Percentiles rank a stretch among this genome's conserved stretches.
Conservation (phyloP, 2,797 vertebrate genomes). For the Poliocrania exsul region DNA sequence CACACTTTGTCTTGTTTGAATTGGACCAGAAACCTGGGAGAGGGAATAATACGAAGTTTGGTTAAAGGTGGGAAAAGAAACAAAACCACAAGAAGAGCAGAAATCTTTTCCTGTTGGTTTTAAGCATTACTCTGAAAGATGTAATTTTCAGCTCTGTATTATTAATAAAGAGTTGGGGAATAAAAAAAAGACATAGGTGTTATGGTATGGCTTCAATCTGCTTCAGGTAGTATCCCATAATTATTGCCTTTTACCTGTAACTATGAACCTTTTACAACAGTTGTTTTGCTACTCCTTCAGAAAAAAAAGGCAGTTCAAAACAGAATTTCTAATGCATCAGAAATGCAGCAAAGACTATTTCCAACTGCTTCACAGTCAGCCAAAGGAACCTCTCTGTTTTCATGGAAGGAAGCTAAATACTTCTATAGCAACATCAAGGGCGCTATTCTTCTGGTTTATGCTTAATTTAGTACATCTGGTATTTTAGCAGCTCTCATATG, state of each 20-base stretch:
- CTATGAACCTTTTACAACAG: background rate
- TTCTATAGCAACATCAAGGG: background rate
- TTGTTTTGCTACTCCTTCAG: background rate
- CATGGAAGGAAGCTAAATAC: background rate
- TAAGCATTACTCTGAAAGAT: background rate
- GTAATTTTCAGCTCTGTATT: background rate
- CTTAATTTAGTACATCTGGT: background rate
- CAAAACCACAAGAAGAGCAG: fast-evolving
- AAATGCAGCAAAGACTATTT: background rate
- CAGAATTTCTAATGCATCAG: background rate
- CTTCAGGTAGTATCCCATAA: background rate
- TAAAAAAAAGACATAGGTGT: background rate
- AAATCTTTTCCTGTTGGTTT: background rate
- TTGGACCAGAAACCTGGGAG: conserved; percentile 92
- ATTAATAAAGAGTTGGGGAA: background rate
- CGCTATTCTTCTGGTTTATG: background rate
- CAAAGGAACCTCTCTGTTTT: background rate
- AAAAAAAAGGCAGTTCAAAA: background rate
- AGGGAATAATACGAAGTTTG: background rate
- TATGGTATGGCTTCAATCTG: background rate
- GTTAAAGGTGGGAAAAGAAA: background rate
- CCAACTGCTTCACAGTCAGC: background rate
- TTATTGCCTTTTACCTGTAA: background rate
- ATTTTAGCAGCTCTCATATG: background rate
- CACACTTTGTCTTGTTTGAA: conserved; percentile 98